Percentiles rank a stretch among this genome's conserved stretches.
Conservation (phyloP, 2,888 invertebrate species). For the Chrysotoxum bicinctum region DNA sequence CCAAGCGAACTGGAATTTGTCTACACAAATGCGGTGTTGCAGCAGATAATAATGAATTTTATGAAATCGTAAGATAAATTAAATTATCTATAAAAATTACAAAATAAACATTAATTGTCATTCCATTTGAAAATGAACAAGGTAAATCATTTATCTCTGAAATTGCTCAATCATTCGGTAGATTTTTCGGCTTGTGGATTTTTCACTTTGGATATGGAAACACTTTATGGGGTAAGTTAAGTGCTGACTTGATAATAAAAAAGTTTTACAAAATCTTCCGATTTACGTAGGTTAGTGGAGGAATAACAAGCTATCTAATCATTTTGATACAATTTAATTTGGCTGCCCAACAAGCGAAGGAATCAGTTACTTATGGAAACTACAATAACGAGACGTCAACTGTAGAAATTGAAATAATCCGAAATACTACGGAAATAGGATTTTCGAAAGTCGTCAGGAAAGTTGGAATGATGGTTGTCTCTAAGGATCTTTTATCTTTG, state of each 20-base stretch:
- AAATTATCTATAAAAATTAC: neutral
- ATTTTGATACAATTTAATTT: conserved; percentile 81
- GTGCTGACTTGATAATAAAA: neutral
- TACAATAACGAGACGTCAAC: conserved; percentile 75
- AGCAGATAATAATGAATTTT: conserved; percentile 80
- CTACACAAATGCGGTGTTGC: conserved; percentile 81
- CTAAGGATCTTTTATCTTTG: neutral
- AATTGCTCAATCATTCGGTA: conserved; percentile 80
- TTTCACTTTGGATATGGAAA: conserved; percentile 81
- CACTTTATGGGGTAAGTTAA: conserved; percentile 79
- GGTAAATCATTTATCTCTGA: conserved; percentile 81
- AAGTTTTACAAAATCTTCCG: neutral
- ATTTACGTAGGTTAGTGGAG: conserved; percentile 77
- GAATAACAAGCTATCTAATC: conserved; percentile 81
- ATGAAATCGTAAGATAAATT: conserved; percentile 78
- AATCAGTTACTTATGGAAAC: conserved; percentile 74
- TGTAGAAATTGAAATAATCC: conserved; percentile 19
- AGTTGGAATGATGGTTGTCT: neutral
- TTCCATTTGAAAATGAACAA: conserved; percentile 35
- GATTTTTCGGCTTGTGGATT: conserved; percentile 82
- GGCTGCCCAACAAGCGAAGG: conserved; percentile 80
- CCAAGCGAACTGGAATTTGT: conserved; percentile 80
- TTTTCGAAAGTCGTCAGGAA: neutral
- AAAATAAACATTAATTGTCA: neutral
- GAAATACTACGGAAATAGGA: conserved; percentile 17